Percentiles rank a stretch among this genome's conserved stretches.
These are phyloP conservation scores for Ceyx melanurus DNA, from an alignment of 2,113 vertebrate genomes.

Conservation along the genomic window DNA sequence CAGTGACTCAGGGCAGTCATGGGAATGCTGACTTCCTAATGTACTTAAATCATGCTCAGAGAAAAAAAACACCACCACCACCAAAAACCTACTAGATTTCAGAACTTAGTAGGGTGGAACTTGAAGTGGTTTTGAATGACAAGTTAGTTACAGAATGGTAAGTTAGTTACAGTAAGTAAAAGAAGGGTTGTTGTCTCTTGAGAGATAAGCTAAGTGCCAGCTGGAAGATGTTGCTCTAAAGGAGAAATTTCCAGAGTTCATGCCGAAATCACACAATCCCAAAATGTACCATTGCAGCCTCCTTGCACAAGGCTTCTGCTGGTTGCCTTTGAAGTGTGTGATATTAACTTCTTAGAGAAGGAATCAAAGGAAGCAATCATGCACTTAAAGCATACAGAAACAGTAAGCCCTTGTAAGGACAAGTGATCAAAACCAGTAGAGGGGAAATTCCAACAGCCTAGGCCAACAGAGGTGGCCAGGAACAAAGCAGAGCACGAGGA, in stretches of 20 bases:
- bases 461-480: accelerated
- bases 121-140: not conserved
- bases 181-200: not conserved
- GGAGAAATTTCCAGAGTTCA: not conserved
- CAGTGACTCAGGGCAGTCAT: not conserved
- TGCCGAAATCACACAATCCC: not conserved
- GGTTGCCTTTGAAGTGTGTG: constrained; percentile 24
- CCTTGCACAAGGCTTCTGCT: not conserved
- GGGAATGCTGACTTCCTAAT: not conserved
- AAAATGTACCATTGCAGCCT: not conserved
- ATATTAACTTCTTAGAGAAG: not conserved
- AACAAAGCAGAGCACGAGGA: not conserved
- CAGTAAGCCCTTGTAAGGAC: not conserved
- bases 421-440: not conserved
- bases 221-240: not conserved
- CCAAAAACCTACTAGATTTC: not conserved
- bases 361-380: constrained; percentile 44
- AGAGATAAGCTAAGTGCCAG: not conserved
- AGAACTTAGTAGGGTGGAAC: not conserved
- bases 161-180: not conserved
- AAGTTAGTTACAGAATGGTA: not conserved
- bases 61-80: not conserved
- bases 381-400: not conserved
- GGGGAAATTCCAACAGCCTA: not conserved
- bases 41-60: not conserved